phyloP scores from a whole-genome alignment of 2,113 vertebrate genomes.

The Sorex araneus region DNA sequence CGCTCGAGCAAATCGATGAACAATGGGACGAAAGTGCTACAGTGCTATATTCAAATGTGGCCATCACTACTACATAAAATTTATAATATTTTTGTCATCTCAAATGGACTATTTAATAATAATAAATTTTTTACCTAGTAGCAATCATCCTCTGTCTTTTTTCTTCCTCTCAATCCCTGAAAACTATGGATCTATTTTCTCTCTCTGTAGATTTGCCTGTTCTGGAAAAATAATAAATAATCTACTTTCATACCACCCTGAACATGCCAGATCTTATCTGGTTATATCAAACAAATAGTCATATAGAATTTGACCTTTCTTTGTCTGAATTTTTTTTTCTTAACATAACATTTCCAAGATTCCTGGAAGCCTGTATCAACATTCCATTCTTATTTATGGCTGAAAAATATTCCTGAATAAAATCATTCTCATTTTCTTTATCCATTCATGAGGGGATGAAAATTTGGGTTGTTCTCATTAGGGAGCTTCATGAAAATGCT shows the following conservation, averaged over 20 bases:
- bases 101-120: background rate
- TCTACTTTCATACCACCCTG: background rate
- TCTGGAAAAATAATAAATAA: background rate
- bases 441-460: background rate
- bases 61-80: background rate
- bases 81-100: slow-evolving; percentile 31
- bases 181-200: no score
- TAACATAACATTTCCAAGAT: background rate
- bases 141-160: no score
- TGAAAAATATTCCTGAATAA: background rate
- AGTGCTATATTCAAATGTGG: background rate
- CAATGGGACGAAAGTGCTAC: no score
- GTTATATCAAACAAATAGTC: background rate
- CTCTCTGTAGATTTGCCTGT: no score
- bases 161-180: no score
- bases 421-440: slow-evolving; percentile 38
- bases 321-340: background rate
- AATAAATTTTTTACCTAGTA: no score
- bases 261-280: background rate
- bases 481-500: background rate
- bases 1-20: no score
- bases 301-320: background rate
- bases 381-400: slow-evolving; percentile 2
- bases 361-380: background rate
- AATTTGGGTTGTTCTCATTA: slow-evolving; percentile 40